Base-by-base conservation (phyloP, 2,888 invertebrate genomes). In the Amiota minor region DNA sequence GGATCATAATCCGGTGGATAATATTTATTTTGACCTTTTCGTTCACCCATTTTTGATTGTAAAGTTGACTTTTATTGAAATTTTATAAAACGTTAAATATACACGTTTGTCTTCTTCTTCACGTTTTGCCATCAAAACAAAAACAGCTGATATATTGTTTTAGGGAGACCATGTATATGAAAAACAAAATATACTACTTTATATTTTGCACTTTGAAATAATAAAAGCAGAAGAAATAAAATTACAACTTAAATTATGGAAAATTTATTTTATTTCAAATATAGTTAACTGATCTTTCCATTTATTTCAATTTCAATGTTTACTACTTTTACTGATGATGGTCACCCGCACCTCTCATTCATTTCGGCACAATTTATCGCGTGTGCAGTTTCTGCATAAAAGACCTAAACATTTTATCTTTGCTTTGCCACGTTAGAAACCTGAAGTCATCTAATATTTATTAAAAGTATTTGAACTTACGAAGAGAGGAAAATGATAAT, bases 1-100 rank as follows among this genome's bases (percentile, higher is more conserved):
- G 98, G 99, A 91, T 99, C 96, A 91, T 98, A 99, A 90, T 99
- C 99, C 12, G 99, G 99, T 78, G 99, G 99, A 88, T 99, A 99
- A 88, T 99, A 99, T 81, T 96, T 95, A 89, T 99, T 99, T 82
- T 95, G 95, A 59, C 98, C 98, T 91, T 99, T 99, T 53, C 99
- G 94, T 91, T 99, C 99, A 89, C 98, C 99, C 99, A 96, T 96
- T 72, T 79, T 74, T 18, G 20, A 1, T 64, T 74, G 8, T n/a
- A 10, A 1, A 47, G 6, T 2, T 3, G 65, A 9, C 67, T 72
- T 76, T 71, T 72, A 47, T 10, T 18, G 46, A n/a, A 1, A 16
- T 14, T 59, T 16, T 56, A 23, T 1, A 3, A 35, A 46, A 65
- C 46, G 16, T 56, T 47, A 65, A 23, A 35, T 35, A 35, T 35